Evolutionary conservation across 2,113 vertebrate species (phyloP).

Genomic region (Mugil cephalus): DNA sequence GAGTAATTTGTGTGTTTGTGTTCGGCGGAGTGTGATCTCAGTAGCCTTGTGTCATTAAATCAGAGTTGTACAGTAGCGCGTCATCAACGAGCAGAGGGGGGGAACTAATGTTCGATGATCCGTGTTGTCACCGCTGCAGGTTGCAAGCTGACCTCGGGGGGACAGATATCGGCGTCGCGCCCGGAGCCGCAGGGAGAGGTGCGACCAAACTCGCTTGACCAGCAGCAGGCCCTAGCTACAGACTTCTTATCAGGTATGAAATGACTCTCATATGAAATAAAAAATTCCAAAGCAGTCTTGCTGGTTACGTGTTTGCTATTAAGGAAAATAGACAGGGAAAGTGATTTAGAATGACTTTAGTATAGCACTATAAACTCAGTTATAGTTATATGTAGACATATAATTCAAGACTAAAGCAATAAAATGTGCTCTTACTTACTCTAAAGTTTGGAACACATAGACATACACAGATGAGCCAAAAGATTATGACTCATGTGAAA

Average conservation of each 20-base stretch:
- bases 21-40: background rate
- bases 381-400: no score
- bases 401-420: no score
- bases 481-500: no score
- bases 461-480: no score
- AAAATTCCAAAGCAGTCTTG: no score
- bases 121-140: constrained; percentile 65
- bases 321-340: no score
- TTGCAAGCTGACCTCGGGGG: constrained; percentile 62
- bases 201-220: constrained; percentile 51
- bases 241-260: constrained; percentile 76
- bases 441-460: no score
- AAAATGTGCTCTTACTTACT: no score
- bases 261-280: no score
- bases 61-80: background rate
- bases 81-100: constrained; percentile 14
- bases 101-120: constrained; percentile 25
- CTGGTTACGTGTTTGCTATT: no score
- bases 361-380: no score
- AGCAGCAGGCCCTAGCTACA: constrained; percentile 64
- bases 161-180: constrained; percentile 48
- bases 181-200: constrained; percentile 74
- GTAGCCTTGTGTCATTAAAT: constrained; percentile 10
- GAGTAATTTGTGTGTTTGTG: constrained; percentile 1
- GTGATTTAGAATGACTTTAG: no score